These are phyloP conservation scores for Elysia crispata DNA, from an alignment of 2,888 invertebrate genomes.

Conservation along the genomic window DNA sequence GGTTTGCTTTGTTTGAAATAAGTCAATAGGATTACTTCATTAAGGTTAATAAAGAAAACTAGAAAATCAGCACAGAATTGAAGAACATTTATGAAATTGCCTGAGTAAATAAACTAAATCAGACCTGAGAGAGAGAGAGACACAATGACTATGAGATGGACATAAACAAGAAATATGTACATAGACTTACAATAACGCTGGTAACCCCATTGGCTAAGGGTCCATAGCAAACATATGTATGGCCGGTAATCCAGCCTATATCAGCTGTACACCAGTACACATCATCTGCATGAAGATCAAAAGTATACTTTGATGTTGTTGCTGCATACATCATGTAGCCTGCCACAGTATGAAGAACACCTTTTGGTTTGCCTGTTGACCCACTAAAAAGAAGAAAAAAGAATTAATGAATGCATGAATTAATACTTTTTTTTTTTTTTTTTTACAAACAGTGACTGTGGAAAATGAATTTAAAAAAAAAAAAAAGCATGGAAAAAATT, in stretches of 20 bases:
- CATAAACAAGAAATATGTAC: neutral
- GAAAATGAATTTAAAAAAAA: too few relatives aligned
- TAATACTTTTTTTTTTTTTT: too few relatives aligned
- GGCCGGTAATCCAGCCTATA: constrained; percentile 85
- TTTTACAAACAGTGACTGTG: too few relatives aligned
- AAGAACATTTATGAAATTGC: too few relatives aligned
- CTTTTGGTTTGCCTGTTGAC: constrained; percentile 98
- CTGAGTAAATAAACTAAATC: too few relatives aligned
- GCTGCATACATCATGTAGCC: constrained; percentile 96
- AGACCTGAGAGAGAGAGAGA: too few relatives aligned
- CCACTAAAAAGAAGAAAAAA: constrained; percentile 80
- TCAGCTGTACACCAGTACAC: constrained; percentile 79
- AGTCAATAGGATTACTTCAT: too few relatives aligned
- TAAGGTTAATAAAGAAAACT: too few relatives aligned
- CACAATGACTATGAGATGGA: neutral
- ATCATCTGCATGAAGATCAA: constrained; percentile 83
- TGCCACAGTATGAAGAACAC: constrained; percentile 95
- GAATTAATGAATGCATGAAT: too few relatives aligned
- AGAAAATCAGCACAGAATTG: too few relatives aligned
- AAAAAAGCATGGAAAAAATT: too few relatives aligned
- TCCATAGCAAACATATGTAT: constrained; percentile 87
- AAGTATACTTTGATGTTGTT: constrained; percentile 94
- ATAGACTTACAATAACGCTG: constrained; percentile 88
- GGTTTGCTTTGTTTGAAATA: too few relatives aligned
- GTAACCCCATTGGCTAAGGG: constrained; percentile 96